Percentiles rank a stretch among this genome's conserved stretches.
These are phyloP conservation scores for Orchestes rusci DNA, from an alignment of 2,888 invertebrate species.

Conservation along the genomic window DNA sequence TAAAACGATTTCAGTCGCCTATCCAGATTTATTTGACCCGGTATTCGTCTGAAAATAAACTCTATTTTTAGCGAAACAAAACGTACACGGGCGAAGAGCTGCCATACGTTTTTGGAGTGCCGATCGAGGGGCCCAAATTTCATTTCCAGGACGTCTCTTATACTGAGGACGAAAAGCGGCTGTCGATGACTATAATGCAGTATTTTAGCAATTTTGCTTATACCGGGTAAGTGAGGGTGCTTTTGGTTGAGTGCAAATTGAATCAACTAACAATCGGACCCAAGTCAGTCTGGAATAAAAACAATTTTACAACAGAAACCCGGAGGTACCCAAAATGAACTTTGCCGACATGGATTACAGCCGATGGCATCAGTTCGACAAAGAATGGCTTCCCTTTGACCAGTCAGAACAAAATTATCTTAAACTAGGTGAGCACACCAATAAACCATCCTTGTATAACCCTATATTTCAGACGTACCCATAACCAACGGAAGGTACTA, in stretches of 20 bases:
- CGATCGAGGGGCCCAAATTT: conserved; percentile 58
- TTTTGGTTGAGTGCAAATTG: no score
- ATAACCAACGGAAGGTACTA: conserved; percentile 68
- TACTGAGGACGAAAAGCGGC: conserved; percentile 66
- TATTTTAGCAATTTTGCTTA: conserved; percentile 88
- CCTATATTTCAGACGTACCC: conserved; percentile 61
- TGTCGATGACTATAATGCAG: conserved; percentile 82
- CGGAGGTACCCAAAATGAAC: conserved; percentile 60
- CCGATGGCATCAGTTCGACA: conserved; percentile 54
- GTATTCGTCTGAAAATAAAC: conserved; percentile 1
- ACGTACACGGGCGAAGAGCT: conserved; percentile 81
- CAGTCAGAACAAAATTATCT: conserved; percentile 67
- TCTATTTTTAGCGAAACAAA: conserved; percentile 53
- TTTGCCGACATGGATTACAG: conserved; percentile 5
- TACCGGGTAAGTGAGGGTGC: conserved; percentile 63
- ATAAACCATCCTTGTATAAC: neutral
- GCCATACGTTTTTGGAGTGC: conserved; percentile 81
- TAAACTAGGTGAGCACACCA: conserved; percentile 55
- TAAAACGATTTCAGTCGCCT: no score
- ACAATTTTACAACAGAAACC: conserved; percentile 68
- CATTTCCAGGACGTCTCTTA: conserved; percentile 63
- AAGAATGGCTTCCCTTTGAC: conserved; percentile 82
- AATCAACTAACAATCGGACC: no score
- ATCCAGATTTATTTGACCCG: no score
- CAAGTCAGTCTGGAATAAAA: no score